Conservation (phyloP, 2,113 vertebrate species). For the Pomatorhinus ruficollis region DNA sequence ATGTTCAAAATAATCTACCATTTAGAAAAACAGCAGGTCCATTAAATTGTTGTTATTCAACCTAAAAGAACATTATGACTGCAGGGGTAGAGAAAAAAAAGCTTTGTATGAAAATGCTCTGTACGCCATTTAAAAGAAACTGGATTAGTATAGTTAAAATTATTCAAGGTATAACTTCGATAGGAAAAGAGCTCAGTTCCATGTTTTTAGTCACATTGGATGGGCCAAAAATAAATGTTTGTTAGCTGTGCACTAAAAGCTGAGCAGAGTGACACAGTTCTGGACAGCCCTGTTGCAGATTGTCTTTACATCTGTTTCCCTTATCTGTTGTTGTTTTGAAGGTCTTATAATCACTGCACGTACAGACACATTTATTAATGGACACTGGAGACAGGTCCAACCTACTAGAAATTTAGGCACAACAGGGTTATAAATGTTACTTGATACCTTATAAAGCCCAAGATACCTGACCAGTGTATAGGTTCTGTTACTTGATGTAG, state of each 20-base stretch:
- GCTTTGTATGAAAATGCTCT: not conserved
- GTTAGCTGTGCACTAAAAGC: not conserved
- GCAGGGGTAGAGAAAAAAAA: not conserved
- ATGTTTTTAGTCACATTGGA: not conserved
- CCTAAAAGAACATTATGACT: not conserved
- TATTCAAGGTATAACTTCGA: not conserved
- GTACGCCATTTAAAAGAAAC: not conserved
- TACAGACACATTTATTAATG: slow-evolving; percentile 52
- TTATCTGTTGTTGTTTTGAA: slow-evolving; percentile 52
- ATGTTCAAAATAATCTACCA: not conserved
- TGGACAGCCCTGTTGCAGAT: not conserved
- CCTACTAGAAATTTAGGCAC: slow-evolving; percentile 64
- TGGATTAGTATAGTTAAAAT: not conserved
- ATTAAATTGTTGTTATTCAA: not conserved
- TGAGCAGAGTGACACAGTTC: not conserved
- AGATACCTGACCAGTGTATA: slow-evolving; percentile 58
- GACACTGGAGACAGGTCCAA: slow-evolving; percentile 59
- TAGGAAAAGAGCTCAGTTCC: not conserved
- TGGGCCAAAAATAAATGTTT: not conserved
- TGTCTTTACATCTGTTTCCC: slow-evolving; percentile 58
- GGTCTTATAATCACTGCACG: slow-evolving; percentile 4
- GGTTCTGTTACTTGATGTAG: slow-evolving; percentile 68
- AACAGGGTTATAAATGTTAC: slow-evolving; percentile 72
- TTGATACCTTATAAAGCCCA: slow-evolving; percentile 75
- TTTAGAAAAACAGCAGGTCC: not conserved